Conservation (phyloP, 2,113 vertebrate genomes). For the Pipra filicauda region DNA sequence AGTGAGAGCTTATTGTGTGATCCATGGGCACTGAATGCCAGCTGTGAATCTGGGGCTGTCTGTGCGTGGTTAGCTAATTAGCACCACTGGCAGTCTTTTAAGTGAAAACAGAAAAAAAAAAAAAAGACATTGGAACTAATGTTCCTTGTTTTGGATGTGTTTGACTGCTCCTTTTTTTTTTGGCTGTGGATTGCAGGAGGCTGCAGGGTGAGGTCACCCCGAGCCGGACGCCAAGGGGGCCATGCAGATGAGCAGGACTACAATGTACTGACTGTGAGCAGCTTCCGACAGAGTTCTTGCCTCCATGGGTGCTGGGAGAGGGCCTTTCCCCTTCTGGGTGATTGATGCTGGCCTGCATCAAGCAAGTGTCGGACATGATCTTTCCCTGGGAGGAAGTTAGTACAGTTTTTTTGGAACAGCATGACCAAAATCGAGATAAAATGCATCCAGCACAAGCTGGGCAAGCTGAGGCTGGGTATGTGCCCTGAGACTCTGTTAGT, state of each 20-base stretch:
- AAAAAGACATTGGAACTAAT: neutral
- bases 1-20: neutral
- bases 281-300: neutral
- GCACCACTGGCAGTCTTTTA: neutral
- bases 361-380: rapidly evolving
- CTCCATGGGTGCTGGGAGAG: neutral
- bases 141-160: neutral
- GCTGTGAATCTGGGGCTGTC: neutral
- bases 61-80: neutral
- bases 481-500: neutral
- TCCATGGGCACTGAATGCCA: neutral
- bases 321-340: neutral
- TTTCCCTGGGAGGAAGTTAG: neutral
- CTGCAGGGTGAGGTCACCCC: neutral
- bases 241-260: neutral
- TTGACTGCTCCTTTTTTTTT: neutral
- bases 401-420: neutral
- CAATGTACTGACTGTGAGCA: neutral
- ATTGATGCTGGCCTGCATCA: neutral
- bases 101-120: neutral
- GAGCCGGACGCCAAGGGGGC: neutral
- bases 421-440: neutral
- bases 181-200: neutral
- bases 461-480: neutral
- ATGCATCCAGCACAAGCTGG: neutral